A percentile compares a stretch with the other conserved stretches of the same genome.
Conservation (phyloP, 2,888 invertebrate species). For the Iphiclides podalirius region DNA sequence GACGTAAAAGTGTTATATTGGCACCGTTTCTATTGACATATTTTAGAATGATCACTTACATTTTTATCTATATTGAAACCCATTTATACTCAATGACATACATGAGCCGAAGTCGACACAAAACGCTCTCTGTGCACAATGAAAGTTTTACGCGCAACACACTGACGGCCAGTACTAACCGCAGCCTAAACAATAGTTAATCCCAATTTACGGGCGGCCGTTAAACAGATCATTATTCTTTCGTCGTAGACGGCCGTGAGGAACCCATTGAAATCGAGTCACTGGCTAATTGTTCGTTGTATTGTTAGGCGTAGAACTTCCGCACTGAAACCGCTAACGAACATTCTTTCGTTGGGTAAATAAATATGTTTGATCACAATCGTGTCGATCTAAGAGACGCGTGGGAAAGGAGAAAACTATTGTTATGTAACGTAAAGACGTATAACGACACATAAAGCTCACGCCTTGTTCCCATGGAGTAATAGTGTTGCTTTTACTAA, state of each 20-base stretch:
- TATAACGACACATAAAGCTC: too few species aligned
- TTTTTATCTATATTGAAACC: too few species aligned
- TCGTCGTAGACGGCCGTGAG: neutral
- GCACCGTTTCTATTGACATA: too few species aligned
- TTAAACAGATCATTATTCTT: constrained; percentile 7
- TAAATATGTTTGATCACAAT: constrained; percentile 17
- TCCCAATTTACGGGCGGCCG: constrained; percentile 1
- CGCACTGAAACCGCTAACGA: neutral
- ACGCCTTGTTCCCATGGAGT: too few species aligned
- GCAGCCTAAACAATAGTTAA: constrained; percentile 11
- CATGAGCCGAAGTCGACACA: too few species aligned
- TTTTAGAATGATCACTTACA: too few species aligned
- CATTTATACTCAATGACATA: too few species aligned
- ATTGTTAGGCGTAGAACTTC: constrained; percentile 11
- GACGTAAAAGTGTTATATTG: too few species aligned
- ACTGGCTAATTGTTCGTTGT: constrained; percentile 6
- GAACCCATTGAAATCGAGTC: constrained; percentile 12
- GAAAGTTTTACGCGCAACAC: constrained; percentile 5
- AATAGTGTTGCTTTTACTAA: too few species aligned
- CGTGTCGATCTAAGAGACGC: neutral
- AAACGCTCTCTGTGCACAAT: too few species aligned
- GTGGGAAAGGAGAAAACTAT: constrained; percentile 14
- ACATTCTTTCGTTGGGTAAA: constrained; percentile 2
- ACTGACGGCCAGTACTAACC: neutral
- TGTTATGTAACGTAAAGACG: too few species aligned